Base-by-base conservation (phyloP, 2,888 invertebrate genomes). In the Tromatobia lineatoria region DNA sequence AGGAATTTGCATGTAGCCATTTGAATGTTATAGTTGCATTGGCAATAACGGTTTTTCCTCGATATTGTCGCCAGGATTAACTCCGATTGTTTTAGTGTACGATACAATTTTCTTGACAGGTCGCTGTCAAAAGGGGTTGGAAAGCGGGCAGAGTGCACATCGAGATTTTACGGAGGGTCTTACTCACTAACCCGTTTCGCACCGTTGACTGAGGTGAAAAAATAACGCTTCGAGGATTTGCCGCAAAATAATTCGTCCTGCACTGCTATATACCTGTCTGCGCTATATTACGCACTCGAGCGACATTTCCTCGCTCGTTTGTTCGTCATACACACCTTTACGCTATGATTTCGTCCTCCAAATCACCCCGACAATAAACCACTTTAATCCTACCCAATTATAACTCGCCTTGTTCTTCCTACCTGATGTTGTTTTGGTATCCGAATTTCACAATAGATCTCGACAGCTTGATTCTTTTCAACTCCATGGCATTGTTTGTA, bases 401-500 rank as follows among this genome's bases (percentile, higher is more conserved):
- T 64, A 66, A 75, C 70, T 64, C 74, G 25, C 47, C 74, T 15
- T 13, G 20, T 66, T 38, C 38, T 34, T 29, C 57, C 57, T 74
- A 70, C 70, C 76, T 82, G n/a, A n/a, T n/a, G 71, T 69, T 45
- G 67, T 54, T 64, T 77, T 67, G 61, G 67, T 78, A 76, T 73
- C 50, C 47, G 18, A 61, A 73, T 54, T 69, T 78, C 66, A 54
- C 54, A 70, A 73, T 76, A 66, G 61, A 45, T 47, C 74, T 50
- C 74, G 20, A 34, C 34, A 18, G 61, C 61, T 50, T 45, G 23
- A 61, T 74, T 74, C 47, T 74, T 61, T 61, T 18, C 20, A 34
- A 61, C 18, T 29, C 25, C 23, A 11, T 25, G n/a, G 45, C 15
- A 45, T 29, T 52, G 42, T 66, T 45, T 13, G 64, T 20, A 13